Base-by-base conservation (phyloP, 2,797 vertebrate genomes). In the Macroramphosus scolopax region DNA sequence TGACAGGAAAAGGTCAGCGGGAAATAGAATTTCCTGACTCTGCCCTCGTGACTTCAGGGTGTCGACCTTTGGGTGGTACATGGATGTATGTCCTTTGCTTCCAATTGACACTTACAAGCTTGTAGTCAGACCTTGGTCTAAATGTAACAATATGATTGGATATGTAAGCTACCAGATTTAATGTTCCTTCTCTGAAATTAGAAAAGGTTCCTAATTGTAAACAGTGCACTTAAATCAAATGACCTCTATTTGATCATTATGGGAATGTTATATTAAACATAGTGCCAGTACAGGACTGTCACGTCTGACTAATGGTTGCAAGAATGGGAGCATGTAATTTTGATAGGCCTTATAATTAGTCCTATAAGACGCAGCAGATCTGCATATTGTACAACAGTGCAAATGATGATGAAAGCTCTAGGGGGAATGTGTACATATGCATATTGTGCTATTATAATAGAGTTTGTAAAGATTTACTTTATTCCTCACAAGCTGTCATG, bases 1-100 rank as follows among this genome's bases (percentile, higher is more conserved):
- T 45, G 33, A 41, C 59, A 75, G 64, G 32, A 34, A 72, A 72
- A 74, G 66, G 50, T 78, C 72, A 72, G 41, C 3, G 8, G 32
- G 12, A 76, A 75, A 65, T 56, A 51, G 44, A 24, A 42, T 66
- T 54, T 68, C 43, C 9, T 41, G 40, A 57, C 44, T 40, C 16
- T 25, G 22, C 41, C 11, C 37, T 20, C 11, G 20, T 52, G 57
- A 63, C 61, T 52, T 35, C 29, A 54, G 55, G 46, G 47, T 65
- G 63, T 52, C 47, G 44, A 32, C 59, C 37, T 33, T 42, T 30
- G 11, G 29, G 15, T 17, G 2, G 43, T 46, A 18, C 30, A 15
- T 45, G 32, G 13, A 52, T 63, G 13, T 35, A 50, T 64, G 36
- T 67, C 17, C 46, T 43, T 37, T 52, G 13, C 33, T 71, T 18